A percentile compares a stretch with the other conserved stretches of the same genome.
phyloP scores from a whole-genome alignment of 2,888 invertebrate species.

The Agriotes lineatus region DNA sequence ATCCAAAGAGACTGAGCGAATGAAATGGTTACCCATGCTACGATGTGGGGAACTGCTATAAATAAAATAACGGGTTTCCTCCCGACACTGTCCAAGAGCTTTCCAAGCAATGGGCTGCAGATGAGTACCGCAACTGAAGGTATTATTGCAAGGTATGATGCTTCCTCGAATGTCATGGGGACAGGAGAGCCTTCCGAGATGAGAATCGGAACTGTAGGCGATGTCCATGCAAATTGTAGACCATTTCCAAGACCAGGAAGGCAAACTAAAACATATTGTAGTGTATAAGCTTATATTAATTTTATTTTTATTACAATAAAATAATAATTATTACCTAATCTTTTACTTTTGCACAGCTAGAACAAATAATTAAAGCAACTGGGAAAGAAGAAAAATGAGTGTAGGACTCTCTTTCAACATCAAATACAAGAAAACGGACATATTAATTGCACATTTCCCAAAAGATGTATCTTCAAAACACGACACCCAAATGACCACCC shows the following conservation, averaged over 20 bases:
- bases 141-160: conserved; percentile 58
- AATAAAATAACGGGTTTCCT: conserved; percentile 54
- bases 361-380: no score
- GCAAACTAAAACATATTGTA: conserved; percentile 36
- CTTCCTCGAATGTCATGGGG: conserved; percentile 55
- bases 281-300: no score
- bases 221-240: conserved; percentile 57
- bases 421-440: no score
- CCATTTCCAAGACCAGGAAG: conserved; percentile 34
- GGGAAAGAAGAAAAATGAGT: no score
- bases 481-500: no score
- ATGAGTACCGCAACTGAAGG: conserved; percentile 54
- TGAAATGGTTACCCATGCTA: conserved; percentile 52
- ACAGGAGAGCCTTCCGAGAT: conserved; percentile 53
- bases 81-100: conserved; percentile 55
- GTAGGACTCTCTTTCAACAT: no score
- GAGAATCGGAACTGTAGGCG: conserved; percentile 58
- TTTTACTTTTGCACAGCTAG: no score
- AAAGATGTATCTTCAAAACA: no score
- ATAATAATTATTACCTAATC: no score
- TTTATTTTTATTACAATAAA: no score
- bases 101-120: conserved; percentile 52
- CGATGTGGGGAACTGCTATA: conserved; percentile 53
- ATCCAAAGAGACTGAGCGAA: conserved; percentile 51
- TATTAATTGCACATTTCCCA: no score